A percentile compares a stretch with the other conserved stretches of the same genome.
Evolutionary conservation across 2,113 vertebrate genomes (phyloP).

Genomic region (Osmerus eperlanus): DNA sequence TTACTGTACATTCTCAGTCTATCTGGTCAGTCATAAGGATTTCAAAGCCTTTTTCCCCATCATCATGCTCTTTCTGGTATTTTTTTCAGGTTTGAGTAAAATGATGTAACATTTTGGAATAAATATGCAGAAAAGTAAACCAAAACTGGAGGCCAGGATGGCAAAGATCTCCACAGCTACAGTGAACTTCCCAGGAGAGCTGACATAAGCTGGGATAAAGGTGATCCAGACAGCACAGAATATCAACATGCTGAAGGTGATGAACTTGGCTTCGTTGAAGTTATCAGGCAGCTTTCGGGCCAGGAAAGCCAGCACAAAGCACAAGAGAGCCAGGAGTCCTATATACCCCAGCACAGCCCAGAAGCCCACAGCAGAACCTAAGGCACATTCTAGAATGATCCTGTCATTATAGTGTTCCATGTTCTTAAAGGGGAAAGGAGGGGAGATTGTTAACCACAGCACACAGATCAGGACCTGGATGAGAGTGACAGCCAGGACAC

Average conservation of each 20-base stretch:
- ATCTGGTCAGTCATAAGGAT: slow-evolving; percentile 8
- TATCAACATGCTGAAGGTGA: slow-evolving; percentile 77
- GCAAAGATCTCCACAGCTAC: slow-evolving; percentile 77
- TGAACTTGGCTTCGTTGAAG: slow-evolving; percentile 75
- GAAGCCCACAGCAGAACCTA: slow-evolving; percentile 66
- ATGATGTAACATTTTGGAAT: slow-evolving; percentile 71
- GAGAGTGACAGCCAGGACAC: slow-evolving; percentile 61
- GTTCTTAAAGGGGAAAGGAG: slow-evolving; percentile 54
- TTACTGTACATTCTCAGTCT: neutral
- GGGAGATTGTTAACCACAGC: slow-evolving; percentile 60
- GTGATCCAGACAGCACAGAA: slow-evolving; percentile 73
- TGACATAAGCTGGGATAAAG: slow-evolving; percentile 75
- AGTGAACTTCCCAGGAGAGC: slow-evolving; percentile 73
- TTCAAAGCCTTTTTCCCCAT: slow-evolving; percentile 53
- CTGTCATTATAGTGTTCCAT: slow-evolving; percentile 54
- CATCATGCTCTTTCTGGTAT: slow-evolving; percentile 66
- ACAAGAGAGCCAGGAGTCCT: slow-evolving; percentile 64
- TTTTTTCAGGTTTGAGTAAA: slow-evolving; percentile 66
- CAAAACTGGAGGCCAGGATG: slow-evolving; percentile 71
- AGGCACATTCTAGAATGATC: slow-evolving; percentile 65
- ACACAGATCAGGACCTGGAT: slow-evolving; percentile 65
- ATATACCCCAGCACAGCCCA: slow-evolving; percentile 70
- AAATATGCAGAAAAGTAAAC: slow-evolving; percentile 68
- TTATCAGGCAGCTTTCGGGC: slow-evolving; percentile 70
- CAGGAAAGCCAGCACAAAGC: slow-evolving; percentile 71